A percentile compares a stretch with the other conserved stretches of the same genome.
These are phyloP conservation scores for Drosophila ercepeae DNA, from an alignment of 1,140 invertebrate species.

Conservation along the genomic window DNA sequence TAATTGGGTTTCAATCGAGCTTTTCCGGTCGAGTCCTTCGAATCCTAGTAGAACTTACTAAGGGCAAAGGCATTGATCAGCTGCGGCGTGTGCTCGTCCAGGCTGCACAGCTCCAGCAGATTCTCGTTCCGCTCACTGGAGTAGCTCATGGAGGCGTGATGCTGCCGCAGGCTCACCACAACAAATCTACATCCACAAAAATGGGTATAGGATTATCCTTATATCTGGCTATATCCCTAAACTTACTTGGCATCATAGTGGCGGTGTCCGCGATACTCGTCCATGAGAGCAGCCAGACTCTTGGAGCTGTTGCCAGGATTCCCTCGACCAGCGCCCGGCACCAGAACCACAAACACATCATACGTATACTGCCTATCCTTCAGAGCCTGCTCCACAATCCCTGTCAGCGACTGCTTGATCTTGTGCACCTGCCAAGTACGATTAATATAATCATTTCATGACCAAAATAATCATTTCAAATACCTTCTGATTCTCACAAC, in stretches of 20 bases:
- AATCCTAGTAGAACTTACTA: constrained; percentile 53
- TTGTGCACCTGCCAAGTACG: constrained; percentile 35
- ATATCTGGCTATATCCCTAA: too few species aligned
- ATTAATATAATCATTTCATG: neutral
- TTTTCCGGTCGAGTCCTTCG: neutral
- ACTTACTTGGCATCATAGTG: constrained; percentile 71
- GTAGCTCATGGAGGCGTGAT: constrained; percentile 65
- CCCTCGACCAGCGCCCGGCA: constrained; percentile 65
- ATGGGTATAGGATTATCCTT: neutral
- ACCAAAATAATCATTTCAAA: too few species aligned
- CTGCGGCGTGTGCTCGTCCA: constrained; percentile 59
- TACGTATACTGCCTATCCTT: constrained; percentile 31
- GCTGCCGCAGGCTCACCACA: constrained; percentile 59
- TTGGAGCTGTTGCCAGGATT: constrained; percentile 61
- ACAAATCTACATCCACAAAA: constrained; percentile 48
- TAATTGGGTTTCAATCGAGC: neutral
- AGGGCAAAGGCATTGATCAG: constrained; percentile 70
- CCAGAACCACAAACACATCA: constrained; percentile 73
- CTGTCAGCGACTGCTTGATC: constrained; percentile 53
- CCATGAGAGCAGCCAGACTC: constrained; percentile 37
- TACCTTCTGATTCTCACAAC: constrained; percentile 48
- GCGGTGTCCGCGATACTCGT: constrained; percentile 62
- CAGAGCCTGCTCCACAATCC: constrained; percentile 49
- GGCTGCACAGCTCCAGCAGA: constrained; percentile 74
- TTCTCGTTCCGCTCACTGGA: constrained; percentile 53